phyloP scores from a whole-genome alignment of 2,888 invertebrate genomes.

The Platerodrilus igneus region DNA sequence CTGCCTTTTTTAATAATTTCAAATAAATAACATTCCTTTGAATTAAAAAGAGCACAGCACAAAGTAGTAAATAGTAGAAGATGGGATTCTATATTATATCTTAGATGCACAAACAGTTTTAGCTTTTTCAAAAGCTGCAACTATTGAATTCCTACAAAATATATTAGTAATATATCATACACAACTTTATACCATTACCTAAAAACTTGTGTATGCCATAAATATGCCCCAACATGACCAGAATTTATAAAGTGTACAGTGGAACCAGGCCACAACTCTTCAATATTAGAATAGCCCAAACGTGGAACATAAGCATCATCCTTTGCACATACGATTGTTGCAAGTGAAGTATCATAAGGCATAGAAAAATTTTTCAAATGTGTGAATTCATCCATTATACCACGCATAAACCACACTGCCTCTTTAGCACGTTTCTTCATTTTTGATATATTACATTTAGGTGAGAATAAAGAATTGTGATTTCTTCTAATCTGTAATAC shows the following conservation, averaged over 20 bases:
- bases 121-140: constrained; percentile 70
- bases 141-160: constrained; percentile 64
- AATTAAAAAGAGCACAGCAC: too few species aligned
- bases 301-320: constrained; percentile 89
- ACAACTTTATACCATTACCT: constrained; percentile 54
- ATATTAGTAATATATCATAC: constrained; percentile 15
- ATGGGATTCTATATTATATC: too few species aligned
- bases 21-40: too few species aligned
- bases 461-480: constrained; percentile 5
- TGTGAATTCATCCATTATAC: constrained; percentile 98
- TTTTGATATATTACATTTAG: constrained; percentile 53
- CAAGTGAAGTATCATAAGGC: constrained; percentile 81
- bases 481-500: too few species aligned
- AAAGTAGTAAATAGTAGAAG: too few species aligned
- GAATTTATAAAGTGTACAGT: constrained; percentile 84
- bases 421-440: constrained; percentile 72
- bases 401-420: constrained; percentile 89
- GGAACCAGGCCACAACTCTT: constrained; percentile 90
- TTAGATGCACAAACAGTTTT: constrained; percentile 48
- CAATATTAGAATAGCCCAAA: constrained; percentile 73
- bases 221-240: constrained; percentile 86
- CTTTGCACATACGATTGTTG: constrained; percentile 86
- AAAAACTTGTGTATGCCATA: constrained; percentile 81
- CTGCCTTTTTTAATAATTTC: too few species aligned
- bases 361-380: constrained; percentile 89